phyloP scores from a whole-genome alignment of 1,140 invertebrate genomes.

The Platyscapa corneri region DNA sequence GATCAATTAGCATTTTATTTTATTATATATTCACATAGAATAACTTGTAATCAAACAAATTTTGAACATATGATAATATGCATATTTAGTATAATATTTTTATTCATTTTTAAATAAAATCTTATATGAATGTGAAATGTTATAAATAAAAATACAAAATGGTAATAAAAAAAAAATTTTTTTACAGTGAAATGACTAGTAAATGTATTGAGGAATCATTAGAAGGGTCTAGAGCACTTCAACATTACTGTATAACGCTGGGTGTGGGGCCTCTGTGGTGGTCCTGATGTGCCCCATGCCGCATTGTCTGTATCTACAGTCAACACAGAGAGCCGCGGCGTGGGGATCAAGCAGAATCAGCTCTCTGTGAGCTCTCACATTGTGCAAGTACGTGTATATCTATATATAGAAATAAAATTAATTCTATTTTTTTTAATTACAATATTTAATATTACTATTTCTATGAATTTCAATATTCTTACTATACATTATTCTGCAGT shows the following conservation, averaged over 20 bases:
- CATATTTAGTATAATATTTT: no score
- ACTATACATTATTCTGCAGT: no score
- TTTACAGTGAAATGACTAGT: constrained; percentile 67
- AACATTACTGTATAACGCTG: constrained; percentile 89
- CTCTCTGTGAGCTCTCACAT: constrained; percentile 81
- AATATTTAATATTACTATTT: no score
- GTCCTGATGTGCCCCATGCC: constrained; percentile 94
- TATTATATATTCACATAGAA: background rate
- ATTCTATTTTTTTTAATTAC: no score
- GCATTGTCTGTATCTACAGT: constrained; percentile 79
- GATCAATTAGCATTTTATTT: background rate
- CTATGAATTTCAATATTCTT: no score
- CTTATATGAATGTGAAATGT: no score
- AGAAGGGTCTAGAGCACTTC: constrained; percentile 67
- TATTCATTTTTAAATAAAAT: no score
- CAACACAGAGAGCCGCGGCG: constrained; percentile 86
- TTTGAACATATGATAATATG: no score
- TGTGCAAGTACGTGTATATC: constrained; percentile 69
- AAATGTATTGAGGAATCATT: constrained; percentile 70
- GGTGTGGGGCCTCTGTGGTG: constrained; percentile 98
- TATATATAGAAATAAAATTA: background rate
- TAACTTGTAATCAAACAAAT: no score
- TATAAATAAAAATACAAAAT: no score
- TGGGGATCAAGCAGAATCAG: constrained; percentile 84
- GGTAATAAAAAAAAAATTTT: no score